These are phyloP conservation scores for Malachius bipustulatus DNA, from an alignment of 2,888 invertebrate genomes.

Conservation along the genomic window DNA sequence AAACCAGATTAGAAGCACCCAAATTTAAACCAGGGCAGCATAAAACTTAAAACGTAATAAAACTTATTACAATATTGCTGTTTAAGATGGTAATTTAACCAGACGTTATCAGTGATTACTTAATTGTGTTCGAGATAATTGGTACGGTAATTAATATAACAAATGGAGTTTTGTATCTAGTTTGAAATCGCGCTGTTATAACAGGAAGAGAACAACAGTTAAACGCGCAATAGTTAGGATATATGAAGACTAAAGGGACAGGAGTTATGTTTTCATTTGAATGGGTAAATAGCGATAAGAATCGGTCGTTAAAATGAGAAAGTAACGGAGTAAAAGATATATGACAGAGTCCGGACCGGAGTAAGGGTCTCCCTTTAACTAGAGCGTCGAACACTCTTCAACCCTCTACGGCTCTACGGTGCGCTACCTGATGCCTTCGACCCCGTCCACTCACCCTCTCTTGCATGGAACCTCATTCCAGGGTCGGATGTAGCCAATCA, in stretches of 20 bases:
- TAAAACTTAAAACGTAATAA: too few relatives aligned
- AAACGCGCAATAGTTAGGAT: conserved; percentile 19
- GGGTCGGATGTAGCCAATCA: too few relatives aligned
- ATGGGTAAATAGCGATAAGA: conserved; percentile 29
- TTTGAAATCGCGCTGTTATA: too few relatives aligned
- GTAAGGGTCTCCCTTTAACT: background rate
- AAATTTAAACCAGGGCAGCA: too few relatives aligned
- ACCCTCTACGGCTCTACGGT: background rate
- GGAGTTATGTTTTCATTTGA: conserved; percentile 25
- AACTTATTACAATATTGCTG: too few relatives aligned
- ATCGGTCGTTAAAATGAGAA: conserved; percentile 31
- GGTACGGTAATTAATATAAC: conserved; percentile 1
- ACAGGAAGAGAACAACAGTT: conserved; percentile 17
- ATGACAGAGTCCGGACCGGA: conserved; percentile 14
- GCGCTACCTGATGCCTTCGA: conserved; percentile 13
- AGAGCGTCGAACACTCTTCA: background rate
- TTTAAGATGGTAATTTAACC: too few relatives aligned
- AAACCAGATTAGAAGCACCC: too few relatives aligned
- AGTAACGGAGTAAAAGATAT: conserved; percentile 28
- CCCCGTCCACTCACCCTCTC: too few relatives aligned
- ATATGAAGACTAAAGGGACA: conserved; percentile 20
- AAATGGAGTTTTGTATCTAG: conserved; percentile 1
- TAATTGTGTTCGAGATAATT: too few relatives aligned
- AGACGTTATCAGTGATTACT: too few relatives aligned
- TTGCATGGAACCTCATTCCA: too few relatives aligned